Percentiles rank a stretch among this genome's conserved stretches.
phyloP scores from a whole-genome alignment of 2,797 vertebrate species.

The Leuciscus waleckii region DNA sequence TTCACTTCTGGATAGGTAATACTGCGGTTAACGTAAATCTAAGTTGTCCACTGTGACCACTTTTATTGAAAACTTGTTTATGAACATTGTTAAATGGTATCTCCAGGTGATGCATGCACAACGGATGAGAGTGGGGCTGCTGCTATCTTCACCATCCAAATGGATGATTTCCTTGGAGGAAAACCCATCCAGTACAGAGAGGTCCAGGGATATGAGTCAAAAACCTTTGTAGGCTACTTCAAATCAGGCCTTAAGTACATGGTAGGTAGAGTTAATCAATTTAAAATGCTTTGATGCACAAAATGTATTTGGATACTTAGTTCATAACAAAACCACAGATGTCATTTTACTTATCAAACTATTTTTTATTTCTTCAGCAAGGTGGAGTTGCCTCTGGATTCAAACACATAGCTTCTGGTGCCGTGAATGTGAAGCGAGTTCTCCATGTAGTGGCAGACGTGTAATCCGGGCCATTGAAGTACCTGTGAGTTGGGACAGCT shows the following conservation, averaged over 20 bases:
- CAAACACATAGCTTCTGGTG: conserved; percentile 63
- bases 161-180: conserved; percentile 88
- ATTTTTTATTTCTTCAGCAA: conserved; percentile 59
- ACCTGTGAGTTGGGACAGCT: conserved; percentile 70
- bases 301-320: background rate
- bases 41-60: background rate
- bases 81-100: conserved; percentile 5
- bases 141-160: conserved; percentile 87
- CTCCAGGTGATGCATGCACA: conserved; percentile 82
- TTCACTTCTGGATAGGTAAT: conserved; percentile 91
- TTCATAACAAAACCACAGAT: background rate
- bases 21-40: background rate
- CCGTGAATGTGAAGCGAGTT: conserved; percentile 56
- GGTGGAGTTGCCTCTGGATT: conserved; percentile 75
- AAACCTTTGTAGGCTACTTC: conserved; percentile 88
- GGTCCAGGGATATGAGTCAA: conserved; percentile 86
- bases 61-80: background rate
- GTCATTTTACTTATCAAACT: background rate
- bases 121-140: conserved; percentile 87
- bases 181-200: conserved; percentile 86
- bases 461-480: conserved; percentile 71
- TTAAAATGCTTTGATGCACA: background rate
- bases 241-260: conserved; percentile 90
- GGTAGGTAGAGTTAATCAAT: conserved; percentile 65
- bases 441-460: conserved; percentile 72